Evolutionary conservation across 2,113 vertebrate genomes (phyloP), one percentile per base, ranked within the genome.

Genomic region (Bombycilla garrulus): DNA sequence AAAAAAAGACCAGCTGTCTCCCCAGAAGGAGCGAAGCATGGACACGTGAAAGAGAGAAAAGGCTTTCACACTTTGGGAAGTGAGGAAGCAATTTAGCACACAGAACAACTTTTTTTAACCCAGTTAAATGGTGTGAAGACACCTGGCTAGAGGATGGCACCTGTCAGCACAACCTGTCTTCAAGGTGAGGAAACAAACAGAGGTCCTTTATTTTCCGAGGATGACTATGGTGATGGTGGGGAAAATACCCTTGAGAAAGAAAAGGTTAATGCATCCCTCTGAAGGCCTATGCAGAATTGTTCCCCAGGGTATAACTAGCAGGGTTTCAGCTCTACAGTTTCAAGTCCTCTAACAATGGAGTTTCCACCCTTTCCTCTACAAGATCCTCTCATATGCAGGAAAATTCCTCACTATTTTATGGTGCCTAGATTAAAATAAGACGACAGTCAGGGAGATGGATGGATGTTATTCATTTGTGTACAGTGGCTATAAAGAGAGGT

Each of bases 91-190:
- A 95, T 95, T 97, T 98, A 97, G 86, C 95, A 96, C 96, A 50
- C 23, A 97, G 83, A 97, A 92, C 74, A 95, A 69, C 77, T 96
- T 93, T 96, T 87, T 92, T 88, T 86, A 97, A 96, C 96, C 94
- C 92, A 95, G 94, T 90, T 96, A 97, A 96, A 97, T 58, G 95
- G 95, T 97, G 96, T 91, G 96, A 98, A 96, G 94, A 96, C 97
- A 98, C 96, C 95, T 96, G 92, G 96, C 94, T 95, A 91, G 94
- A 98, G 96, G 96, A 97, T 94, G 92, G 90, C 90, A 93, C 81
- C 79, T 96, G 97, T 71, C 47, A 83, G 81, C 90, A 91, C 91
- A 83, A 94, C 93, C 88, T 62, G 91, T 93, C 96, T 86, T 85
- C 62, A 71, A 88, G 70, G 72, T 0, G 1, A 88, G 60, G 92